phyloP scores from a whole-genome alignment of 1,140 invertebrate species.

The Aphidius gifuensis region DNA sequence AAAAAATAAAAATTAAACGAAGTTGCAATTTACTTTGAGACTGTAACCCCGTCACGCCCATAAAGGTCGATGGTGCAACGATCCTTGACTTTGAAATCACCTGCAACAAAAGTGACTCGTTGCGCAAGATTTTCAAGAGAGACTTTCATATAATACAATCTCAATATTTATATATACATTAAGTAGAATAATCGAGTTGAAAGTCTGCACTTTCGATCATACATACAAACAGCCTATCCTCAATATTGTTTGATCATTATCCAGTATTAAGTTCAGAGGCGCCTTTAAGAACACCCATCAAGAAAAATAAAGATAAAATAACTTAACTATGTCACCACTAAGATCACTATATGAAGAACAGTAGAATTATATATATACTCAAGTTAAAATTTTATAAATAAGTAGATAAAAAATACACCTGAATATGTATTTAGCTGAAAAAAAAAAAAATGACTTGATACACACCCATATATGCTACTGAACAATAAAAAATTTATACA shows the following conservation, averaged over 20 bases:
- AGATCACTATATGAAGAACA: not conserved
- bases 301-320: not conserved
- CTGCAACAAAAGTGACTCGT: not conserved
- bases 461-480: not conserved
- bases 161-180: too few relatives aligned
- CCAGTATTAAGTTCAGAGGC: not conserved
- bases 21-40: not conserved
- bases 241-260: too few relatives aligned
- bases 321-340: slow-evolving; percentile 20
- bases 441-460: not conserved
- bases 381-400: too few relatives aligned
- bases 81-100: slow-evolving; percentile 21
- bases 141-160: too few relatives aligned
- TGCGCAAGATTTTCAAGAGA: not conserved
- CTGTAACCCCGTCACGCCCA: slow-evolving; percentile 14
- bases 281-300: not conserved
- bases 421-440: slow-evolving; percentile 9
- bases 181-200: too few relatives aligned
- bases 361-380: too few relatives aligned
- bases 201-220: too few relatives aligned
- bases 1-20: too few relatives aligned
- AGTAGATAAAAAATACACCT: slow-evolving; percentile 4
- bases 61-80: slow-evolving; percentile 18
- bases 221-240: too few relatives aligned
- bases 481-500: too few relatives aligned